These are phyloP conservation scores for Drosophila watanabei DNA, from an alignment of 1,140 invertebrate species.

Conservation along the genomic window DNA sequence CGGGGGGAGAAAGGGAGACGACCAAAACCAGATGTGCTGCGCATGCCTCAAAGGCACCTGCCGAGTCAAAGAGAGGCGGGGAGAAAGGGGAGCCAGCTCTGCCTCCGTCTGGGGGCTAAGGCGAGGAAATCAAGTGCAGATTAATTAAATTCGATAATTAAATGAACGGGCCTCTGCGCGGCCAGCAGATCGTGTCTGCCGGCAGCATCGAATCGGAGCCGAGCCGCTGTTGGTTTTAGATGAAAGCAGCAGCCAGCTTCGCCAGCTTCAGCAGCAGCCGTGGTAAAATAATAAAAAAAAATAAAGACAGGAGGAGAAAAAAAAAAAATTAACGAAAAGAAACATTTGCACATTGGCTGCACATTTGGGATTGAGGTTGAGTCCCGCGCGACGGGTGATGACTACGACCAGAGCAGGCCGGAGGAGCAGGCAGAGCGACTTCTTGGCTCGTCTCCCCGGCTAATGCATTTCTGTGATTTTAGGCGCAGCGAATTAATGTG, in stretches of 20 bases:
- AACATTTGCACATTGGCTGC: slow-evolving; percentile 71
- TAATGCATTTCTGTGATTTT: slow-evolving; percentile 83
- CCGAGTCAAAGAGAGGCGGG: slow-evolving; percentile 8
- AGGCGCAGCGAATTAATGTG: slow-evolving; percentile 82
- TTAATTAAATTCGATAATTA: slow-evolving; percentile 84
- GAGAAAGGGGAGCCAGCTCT: neutral
- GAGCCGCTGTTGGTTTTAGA: slow-evolving; percentile 64
- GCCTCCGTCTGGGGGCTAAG: slow-evolving; percentile 40
- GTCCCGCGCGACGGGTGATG: slow-evolving; percentile 54
- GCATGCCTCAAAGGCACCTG: slow-evolving; percentile 62
- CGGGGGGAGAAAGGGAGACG: neutral
- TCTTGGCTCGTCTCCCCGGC: slow-evolving; percentile 36
- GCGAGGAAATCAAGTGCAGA: slow-evolving; percentile 83
- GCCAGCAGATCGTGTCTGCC: slow-evolving; percentile 67
- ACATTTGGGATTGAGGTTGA: slow-evolving; percentile 76
- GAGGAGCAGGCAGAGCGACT: slow-evolving; percentile 7
- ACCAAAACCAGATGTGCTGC: slow-evolving; percentile 62
- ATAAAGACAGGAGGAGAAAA: slow-evolving; percentile 2
- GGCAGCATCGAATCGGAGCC: slow-evolving; percentile 41
- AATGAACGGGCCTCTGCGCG: slow-evolving; percentile 68
- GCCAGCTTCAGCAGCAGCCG: slow-evolving; percentile 16
- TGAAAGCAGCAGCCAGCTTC: slow-evolving; percentile 61
- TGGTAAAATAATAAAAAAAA: slow-evolving; percentile 32
- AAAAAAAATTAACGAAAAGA: slow-evolving; percentile 4
- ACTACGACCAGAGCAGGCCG: slow-evolving; percentile 1